Evolutionary conservation across 2,888 invertebrate genomes (phyloP).

Genomic region (Malacosoma neustria): DNA sequence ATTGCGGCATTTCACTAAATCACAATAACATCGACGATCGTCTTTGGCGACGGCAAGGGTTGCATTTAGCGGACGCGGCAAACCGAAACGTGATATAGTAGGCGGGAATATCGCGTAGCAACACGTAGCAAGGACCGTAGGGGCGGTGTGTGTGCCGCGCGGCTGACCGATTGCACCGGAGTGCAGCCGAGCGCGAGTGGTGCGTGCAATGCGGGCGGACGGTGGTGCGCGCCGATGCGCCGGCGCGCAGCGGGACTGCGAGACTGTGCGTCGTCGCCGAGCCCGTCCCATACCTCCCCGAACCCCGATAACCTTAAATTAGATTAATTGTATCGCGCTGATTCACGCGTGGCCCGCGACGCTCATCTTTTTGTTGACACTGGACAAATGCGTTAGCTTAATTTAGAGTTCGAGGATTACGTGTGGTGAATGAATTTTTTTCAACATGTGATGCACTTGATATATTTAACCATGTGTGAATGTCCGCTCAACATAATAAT

Average conservation of each 20-base stretch:
- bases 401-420: conserved; percentile 46
- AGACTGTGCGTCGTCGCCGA: conserved; percentile 64
- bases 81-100: not conserved
- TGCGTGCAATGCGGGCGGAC: conserved; percentile 18
- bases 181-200: conserved; percentile 17
- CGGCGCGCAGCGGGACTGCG: conserved; percentile 41
- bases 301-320: conserved; percentile 71
- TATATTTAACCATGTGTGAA: conserved; percentile 6
- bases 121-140: conserved; percentile 1
- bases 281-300: conserved; percentile 57
- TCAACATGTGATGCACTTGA: conserved; percentile 1
- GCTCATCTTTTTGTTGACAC: conserved; percentile 56
- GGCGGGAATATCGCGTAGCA: not conserved
- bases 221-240: conserved; percentile 41
- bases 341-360: conserved; percentile 56
- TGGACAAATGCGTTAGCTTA: conserved; percentile 54
- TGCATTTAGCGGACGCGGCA: conserved; percentile 9
- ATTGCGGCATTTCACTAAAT: conserved; percentile 65
- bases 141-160: conserved; percentile 18
- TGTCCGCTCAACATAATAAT: conserved; percentile 1
- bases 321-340: conserved; percentile 72
- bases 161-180: conserved; percentile 22
- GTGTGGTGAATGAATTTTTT: conserved; percentile 44
- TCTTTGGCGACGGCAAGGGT: conserved; percentile 24
- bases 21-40: conserved; percentile 37